These are phyloP conservation scores for Oncorhynchus masou DNA, from an alignment of 2,113 vertebrate species.

Conservation along the genomic window DNA sequence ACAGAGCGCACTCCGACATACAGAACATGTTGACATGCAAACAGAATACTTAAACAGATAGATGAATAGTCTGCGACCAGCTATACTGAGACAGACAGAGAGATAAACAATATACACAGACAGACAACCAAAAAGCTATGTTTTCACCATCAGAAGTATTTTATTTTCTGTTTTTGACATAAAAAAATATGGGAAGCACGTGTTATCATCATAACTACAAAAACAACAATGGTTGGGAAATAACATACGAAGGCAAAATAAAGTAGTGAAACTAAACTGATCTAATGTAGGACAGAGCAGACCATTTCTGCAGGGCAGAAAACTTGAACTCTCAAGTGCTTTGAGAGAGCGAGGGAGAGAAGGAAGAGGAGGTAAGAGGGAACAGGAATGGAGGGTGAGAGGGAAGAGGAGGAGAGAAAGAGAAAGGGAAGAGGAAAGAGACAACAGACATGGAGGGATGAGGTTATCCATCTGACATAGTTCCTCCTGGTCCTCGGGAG, in stretches of 20 bases:
- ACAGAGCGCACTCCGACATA: slow-evolving; percentile 20
- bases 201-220: slow-evolving; percentile 53
- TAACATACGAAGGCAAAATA: slow-evolving; percentile 34
- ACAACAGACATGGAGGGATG: neutral
- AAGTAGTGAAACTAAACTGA: slow-evolving; percentile 50
- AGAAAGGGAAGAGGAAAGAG: neutral
- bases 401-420: slow-evolving; percentile 5
- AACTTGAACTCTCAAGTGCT: slow-evolving; percentile 60
- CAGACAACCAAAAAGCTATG: slow-evolving; percentile 34
- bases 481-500: slow-evolving; percentile 20
- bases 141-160: slow-evolving; percentile 48
- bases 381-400: neutral
- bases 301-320: slow-evolving; percentile 49
- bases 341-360: slow-evolving; percentile 39
- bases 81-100: slow-evolving; percentile 12
- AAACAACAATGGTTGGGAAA: neutral
- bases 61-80: slow-evolving; percentile 32
- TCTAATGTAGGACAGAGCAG: slow-evolving; percentile 51
- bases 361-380: neutral
- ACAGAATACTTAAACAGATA: slow-evolving; percentile 53
- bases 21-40: slow-evolving; percentile 34
- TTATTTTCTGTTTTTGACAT: slow-evolving; percentile 62
- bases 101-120: slow-evolving; percentile 8
- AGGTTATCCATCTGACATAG: slow-evolving; percentile 13
- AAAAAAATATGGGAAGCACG: slow-evolving; percentile 39